Conservation (phyloP, 2,888 invertebrate species). For the Pilophorus perplexus region DNA sequence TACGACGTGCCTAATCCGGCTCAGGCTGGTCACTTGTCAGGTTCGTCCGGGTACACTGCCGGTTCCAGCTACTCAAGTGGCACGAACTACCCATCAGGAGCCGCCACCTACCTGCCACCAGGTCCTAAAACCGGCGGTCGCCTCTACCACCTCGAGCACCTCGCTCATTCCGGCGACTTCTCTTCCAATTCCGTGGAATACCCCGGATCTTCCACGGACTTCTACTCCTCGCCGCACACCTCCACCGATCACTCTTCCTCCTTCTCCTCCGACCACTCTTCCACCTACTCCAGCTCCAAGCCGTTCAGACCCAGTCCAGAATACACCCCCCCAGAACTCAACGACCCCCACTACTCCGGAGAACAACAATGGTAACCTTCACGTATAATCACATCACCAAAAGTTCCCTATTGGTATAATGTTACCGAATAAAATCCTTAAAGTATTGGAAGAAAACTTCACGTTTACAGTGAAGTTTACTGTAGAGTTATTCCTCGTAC, state of each 20-base stretch:
- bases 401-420: too few relatives aligned
- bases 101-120: neutral
- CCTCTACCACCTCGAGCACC: too few relatives aligned
- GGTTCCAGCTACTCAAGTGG: too few relatives aligned
- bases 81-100: neutral
- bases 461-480: too few relatives aligned
- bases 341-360: neutral
- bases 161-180: too few relatives aligned
- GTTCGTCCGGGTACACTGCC: too few relatives aligned
- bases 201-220: neutral
- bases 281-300: neutral
- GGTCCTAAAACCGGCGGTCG: too few relatives aligned
- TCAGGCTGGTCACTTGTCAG: too few relatives aligned
- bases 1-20: neutral
- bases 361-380: neutral
- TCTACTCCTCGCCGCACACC: neutral
- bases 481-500: too few relatives aligned
- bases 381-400: too few relatives aligned
- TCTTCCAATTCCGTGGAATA: neutral
- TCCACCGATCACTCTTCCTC: neutral
- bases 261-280: neutral
- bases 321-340: constrained; percentile 25
- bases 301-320: constrained; percentile 29
- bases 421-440: too few relatives aligned
- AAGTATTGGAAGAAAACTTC: too few relatives aligned